These are phyloP conservation scores for Blennius ocellaris DNA, from an alignment of 2,113 vertebrate genomes.

Conservation along the genomic window DNA sequence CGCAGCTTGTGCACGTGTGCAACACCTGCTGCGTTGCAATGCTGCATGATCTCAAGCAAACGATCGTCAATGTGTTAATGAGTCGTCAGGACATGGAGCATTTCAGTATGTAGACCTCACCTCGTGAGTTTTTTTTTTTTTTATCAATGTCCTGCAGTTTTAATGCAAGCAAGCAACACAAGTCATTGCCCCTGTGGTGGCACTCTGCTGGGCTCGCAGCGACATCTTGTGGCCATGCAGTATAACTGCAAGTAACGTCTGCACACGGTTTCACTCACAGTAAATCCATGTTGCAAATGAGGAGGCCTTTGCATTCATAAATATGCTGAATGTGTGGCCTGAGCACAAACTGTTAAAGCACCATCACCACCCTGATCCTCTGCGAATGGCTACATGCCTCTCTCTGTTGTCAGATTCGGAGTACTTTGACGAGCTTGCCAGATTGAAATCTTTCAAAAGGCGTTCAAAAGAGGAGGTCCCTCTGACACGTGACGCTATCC, in stretches of 20 bases:
- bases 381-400: background rate
- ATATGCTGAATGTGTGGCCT: background rate
- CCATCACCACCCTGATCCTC: no score
- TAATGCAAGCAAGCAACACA: background rate
- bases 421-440: no score
- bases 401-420: background rate
- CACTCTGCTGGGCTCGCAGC: constrained; percentile 13
- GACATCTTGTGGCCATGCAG: constrained; percentile 59
- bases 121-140: background rate
- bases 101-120: background rate
- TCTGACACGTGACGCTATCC: no score
- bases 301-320: background rate
- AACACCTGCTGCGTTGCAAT: background rate
- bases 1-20: background rate
- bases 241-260: constrained; percentile 17
- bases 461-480: no score
- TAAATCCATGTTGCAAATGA: background rate
- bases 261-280: background rate
- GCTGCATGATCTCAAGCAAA: background rate
- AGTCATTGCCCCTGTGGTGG: background rate
- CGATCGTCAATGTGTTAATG: background rate
- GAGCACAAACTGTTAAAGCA: no score
- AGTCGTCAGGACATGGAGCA: background rate
- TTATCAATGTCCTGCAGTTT: constrained; percentile 20
- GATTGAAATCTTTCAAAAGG: no score